Percentiles rank a stretch among this genome's conserved stretches.
Conservation (phyloP, 2,888 invertebrate species). For the Perdita meconis region DNA sequence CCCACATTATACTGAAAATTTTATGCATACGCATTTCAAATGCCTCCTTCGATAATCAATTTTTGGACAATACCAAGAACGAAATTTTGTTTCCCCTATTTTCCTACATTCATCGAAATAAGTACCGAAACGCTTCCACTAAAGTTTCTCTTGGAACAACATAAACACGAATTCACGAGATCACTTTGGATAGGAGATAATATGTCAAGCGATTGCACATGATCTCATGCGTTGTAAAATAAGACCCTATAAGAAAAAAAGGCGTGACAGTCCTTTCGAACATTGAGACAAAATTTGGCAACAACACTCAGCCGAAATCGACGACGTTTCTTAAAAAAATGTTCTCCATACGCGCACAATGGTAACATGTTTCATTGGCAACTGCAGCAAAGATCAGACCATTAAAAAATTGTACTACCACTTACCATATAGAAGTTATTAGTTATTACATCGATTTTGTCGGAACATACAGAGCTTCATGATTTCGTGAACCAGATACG, state of each 20-base stretch:
- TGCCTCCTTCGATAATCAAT: conserved; percentile 12
- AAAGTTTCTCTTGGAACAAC: conserved; percentile 32
- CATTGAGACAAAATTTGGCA: conserved; percentile 46
- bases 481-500: conserved; percentile 25
- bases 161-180: conserved; percentile 33
- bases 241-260: conserved; percentile 49
- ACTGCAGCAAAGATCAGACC: conserved; percentile 38
- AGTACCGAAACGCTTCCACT: conserved; percentile 17
- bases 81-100: conserved; percentile 37
- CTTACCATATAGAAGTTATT: conserved; percentile 54
- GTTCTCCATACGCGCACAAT: conserved; percentile 21
- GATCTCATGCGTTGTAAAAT: conserved; percentile 54
- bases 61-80: conserved; percentile 9
- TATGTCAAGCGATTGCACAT: conserved; percentile 40
- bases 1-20: conserved; percentile 1
- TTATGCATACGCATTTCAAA: conserved; percentile 14
- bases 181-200: conserved; percentile 46
- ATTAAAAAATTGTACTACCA: conserved; percentile 50
- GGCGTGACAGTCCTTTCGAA: conserved; percentile 29
- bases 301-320: conserved; percentile 52
- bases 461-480: conserved; percentile 27
- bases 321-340: conserved; percentile 37
- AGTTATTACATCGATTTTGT: conserved; percentile 28
- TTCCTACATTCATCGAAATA: conserved; percentile 25
- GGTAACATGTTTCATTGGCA: conserved; percentile 22